Conservation (phyloP, 2,888 invertebrate species). For the Myathropa florea region DNA sequence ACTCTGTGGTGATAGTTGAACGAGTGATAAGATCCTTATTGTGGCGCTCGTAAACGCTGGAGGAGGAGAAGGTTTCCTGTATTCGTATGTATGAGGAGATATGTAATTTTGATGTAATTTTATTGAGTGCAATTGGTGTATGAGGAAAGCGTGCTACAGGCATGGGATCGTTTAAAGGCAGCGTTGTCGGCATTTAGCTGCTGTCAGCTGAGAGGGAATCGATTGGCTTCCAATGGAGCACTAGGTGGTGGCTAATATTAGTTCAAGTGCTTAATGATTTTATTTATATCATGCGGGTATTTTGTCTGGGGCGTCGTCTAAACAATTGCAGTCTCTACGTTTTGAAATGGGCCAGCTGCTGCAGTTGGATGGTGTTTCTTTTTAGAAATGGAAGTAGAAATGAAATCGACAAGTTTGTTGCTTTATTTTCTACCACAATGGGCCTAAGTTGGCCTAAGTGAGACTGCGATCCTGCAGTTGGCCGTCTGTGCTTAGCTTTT, state of each 20-base stretch:
- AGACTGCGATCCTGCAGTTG: too few relatives aligned
- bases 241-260: neutral
- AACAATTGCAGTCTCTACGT: neutral
- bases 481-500: too few relatives aligned
- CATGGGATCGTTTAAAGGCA: neutral
- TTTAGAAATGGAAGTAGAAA: neutral
- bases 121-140: slow-evolving; percentile 30
- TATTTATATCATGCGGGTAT: neutral
- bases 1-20: slow-evolving; percentile 14
- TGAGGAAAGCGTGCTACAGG: neutral
- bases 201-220: neutral
- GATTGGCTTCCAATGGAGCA: neutral
- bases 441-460: too few relatives aligned
- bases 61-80: slow-evolving; percentile 16
- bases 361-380: neutral
- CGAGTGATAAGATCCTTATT: slow-evolving; percentile 16
- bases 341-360: neutral
- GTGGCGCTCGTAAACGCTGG: neutral
- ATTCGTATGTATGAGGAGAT: slow-evolving; percentile 8
- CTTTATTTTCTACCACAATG: too few relatives aligned
- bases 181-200: neutral
- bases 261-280: neutral
- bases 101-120: neutral
- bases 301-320: neutral
- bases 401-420: neutral